Evolutionary conservation across 1,140 invertebrate species (phyloP).

Genomic region (Heliothis virescens): DNA sequence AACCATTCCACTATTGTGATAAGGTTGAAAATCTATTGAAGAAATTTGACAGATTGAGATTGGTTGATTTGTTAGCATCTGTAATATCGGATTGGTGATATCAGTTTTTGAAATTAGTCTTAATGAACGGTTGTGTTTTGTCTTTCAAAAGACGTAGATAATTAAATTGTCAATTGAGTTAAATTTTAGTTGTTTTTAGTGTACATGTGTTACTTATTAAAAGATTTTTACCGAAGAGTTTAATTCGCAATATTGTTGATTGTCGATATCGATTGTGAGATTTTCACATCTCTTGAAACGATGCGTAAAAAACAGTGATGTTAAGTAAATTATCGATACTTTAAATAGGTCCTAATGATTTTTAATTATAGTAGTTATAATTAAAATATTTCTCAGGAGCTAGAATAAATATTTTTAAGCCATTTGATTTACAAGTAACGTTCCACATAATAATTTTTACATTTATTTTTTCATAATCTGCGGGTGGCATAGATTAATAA

Average conservation of each 20-base stretch:
- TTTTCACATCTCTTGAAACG: slow-evolving; percentile 5
- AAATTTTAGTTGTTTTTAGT: slow-evolving; percentile 19
- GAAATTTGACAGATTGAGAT: no score
- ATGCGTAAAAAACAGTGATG: slow-evolving; percentile 31
- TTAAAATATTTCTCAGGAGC: background rate
- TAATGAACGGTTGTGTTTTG: no score
- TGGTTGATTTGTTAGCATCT: no score
- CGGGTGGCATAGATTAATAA: slow-evolving; percentile 36
- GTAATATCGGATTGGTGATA: slow-evolving; percentile 33
- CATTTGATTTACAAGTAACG: slow-evolving; percentile 20
- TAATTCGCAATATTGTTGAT: no score
- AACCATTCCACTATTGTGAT: no score
- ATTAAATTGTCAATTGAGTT: slow-evolving; percentile 46
- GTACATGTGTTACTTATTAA: slow-evolving; percentile 25
- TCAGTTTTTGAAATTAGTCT: slow-evolving; percentile 40
- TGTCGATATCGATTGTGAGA: no score
- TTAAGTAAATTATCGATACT: slow-evolving; percentile 14
- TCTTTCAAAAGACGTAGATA: no score
- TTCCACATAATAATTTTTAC: slow-evolving; percentile 12
- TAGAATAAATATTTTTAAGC: background rate
- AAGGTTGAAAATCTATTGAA: no score
- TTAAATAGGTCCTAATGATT: background rate
- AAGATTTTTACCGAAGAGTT: background rate
- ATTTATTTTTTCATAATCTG: slow-evolving; percentile 29
- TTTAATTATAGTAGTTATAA: slow-evolving; percentile 8